A percentile compares a stretch with the other conserved stretches of the same genome.
phyloP scores from a whole-genome alignment of 2,113 vertebrate species.

The Hypanus sabinus region DNA sequence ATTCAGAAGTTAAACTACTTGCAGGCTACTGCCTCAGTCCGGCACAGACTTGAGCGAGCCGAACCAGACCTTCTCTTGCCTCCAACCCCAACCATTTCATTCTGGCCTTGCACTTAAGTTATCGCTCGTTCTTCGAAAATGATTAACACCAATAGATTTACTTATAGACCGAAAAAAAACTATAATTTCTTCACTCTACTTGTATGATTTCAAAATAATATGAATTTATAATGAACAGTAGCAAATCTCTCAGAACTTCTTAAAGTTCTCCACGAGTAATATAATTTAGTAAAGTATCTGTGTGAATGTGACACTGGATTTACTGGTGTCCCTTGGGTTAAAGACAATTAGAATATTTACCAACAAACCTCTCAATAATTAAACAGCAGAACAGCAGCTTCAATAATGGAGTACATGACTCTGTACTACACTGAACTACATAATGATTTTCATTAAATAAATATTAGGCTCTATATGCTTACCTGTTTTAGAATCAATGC shows the following conservation, averaged over 20 bases:
- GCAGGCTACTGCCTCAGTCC: too few species aligned
- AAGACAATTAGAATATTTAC: not conserved
- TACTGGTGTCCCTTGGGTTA: not conserved
- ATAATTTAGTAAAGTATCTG: not conserved
- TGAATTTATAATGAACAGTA: not conserved
- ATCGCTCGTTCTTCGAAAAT: too few species aligned
- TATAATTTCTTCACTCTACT: not conserved
- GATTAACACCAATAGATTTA: not conserved
- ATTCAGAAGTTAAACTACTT: too few species aligned
- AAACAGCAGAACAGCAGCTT: not conserved
- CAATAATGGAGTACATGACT: not conserved
- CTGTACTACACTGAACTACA: not conserved
- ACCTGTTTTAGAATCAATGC: constrained; percentile 74
- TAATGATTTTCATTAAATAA: not conserved
- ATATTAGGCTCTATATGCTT: constrained; percentile 34
- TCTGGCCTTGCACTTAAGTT: too few species aligned
- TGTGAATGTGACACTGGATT: not conserved
- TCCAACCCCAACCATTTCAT: too few species aligned
- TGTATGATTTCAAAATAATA: not conserved
- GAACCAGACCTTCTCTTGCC: too few species aligned
- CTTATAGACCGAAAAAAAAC: not conserved
- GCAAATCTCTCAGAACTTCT: not conserved
- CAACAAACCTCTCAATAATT: not conserved
- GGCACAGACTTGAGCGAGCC: too few species aligned
- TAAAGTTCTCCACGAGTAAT: not conserved